Base-by-base conservation (phyloP, 2,797 vertebrate genomes). In the Lepus townsendii region DNA sequence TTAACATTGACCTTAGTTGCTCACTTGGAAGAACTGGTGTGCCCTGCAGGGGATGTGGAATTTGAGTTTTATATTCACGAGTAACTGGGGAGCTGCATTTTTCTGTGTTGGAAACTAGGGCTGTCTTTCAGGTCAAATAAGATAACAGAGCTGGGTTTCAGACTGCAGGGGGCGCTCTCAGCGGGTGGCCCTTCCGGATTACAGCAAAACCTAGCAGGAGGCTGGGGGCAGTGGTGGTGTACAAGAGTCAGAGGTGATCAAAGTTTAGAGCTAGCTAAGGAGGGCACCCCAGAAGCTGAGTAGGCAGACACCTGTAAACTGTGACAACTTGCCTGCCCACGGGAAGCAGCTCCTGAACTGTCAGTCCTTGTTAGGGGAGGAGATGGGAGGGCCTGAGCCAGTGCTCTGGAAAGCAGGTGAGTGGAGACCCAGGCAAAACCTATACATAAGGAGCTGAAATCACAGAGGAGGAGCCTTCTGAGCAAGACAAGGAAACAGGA, bases 31-130 rank as follows among this genome's bases (percentile, higher is more conserved):
- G 27, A 60, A 63, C 32, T 22, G 13, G 30, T 47, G 24, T 47
- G 5, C 6, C 0, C 60, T 54, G 24, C 73, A 60, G 32, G 2
- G 72, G 60, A 83, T 63, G 38, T 71, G 19, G 72, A 52, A 69
- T 79, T 87, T 89, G 62, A 95, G 30, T n/a, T 50, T 83, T 62
- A n/a, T 0, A 0, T 4, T 38, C 69, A 72, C 35, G 12, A 14
- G 13, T 26, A 38, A 66, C 17, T 20, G 2, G 13, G 20, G 42
- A 62, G n/a, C 35, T 80, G 73, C 3, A 1, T 60, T 82, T 90
- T 93, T 63, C 76, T 94, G 24, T 50, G 50, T 63, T 83, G 68
- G 27, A 93, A 89, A 16, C 79, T 89, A 89, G 83, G 96, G 35
- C 26, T 75, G 24, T 87, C 96, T 57, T 73, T 93, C 63, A 85